Evolutionary conservation across 1,140 invertebrate species (phyloP).

Genomic region (Drosophila eugracilis): DNA sequence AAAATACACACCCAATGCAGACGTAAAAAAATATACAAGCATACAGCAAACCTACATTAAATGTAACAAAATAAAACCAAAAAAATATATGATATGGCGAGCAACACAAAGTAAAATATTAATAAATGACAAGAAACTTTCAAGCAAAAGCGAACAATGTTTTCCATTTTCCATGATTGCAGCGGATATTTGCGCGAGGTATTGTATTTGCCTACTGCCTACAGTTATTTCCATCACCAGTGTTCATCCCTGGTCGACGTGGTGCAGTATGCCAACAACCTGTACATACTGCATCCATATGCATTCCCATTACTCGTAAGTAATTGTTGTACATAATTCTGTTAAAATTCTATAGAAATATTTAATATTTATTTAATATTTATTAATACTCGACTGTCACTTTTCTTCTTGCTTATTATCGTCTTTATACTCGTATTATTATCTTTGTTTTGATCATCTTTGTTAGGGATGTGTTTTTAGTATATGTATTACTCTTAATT

Average conservation of each 20-base stretch:
- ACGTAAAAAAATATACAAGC: constrained; percentile 45
- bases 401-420: too few relatives aligned
- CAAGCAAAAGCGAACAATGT: constrained; percentile 26
- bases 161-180: constrained; percentile 25
- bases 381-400: too few relatives aligned
- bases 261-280: neutral
- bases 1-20: constrained; percentile 9
- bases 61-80: constrained; percentile 64
- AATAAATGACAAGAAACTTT: constrained; percentile 75
- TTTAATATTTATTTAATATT: too few relatives aligned
- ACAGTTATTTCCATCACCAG: constrained; percentile 1
- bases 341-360: too few relatives aligned
- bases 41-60: constrained; percentile 49
- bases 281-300: too few relatives aligned
- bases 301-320: too few relatives aligned
- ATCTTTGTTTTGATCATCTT: too few relatives aligned
- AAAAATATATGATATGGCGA: constrained; percentile 64
- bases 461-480: too few relatives aligned
- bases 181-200: constrained; percentile 25
- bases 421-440: too few relatives aligned
- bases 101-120: constrained; percentile 72
- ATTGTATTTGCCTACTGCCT: constrained; percentile 18
- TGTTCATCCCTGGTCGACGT: neutral
- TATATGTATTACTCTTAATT: too few relatives aligned
- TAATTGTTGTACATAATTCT: too few relatives aligned